These are phyloP conservation scores for Holcopasites calliopsidis DNA, from an alignment of 1,140 invertebrate genomes.

Conservation along the genomic window DNA sequence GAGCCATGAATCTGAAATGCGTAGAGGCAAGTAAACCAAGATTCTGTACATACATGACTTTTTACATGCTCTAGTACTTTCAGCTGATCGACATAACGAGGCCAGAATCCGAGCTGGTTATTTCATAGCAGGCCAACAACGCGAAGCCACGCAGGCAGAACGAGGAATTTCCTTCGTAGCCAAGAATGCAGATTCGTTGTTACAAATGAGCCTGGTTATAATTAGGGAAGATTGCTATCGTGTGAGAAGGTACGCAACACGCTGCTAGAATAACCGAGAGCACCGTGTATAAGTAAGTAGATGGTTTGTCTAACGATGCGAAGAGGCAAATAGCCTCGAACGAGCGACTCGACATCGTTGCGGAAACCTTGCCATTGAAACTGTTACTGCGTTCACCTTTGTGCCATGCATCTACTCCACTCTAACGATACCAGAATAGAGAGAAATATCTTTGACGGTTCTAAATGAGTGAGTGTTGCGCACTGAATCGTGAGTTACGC, in stretches of 20 bases:
- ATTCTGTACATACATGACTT: no score
- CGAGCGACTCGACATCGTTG: constrained; percentile 36
- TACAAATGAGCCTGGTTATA: constrained; percentile 74
- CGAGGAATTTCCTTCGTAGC: constrained; percentile 72
- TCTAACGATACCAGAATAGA: background rate
- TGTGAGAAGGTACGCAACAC: constrained; percentile 72
- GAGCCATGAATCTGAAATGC: no score
- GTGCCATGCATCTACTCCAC: constrained; percentile 2
- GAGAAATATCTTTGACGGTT: background rate
- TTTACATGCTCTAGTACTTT: background rate
- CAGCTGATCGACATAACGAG: constrained; percentile 22
- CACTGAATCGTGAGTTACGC: background rate
- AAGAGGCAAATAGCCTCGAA: constrained; percentile 57
- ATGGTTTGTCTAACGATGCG: constrained; percentile 69
- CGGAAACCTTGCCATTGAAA: constrained; percentile 69
- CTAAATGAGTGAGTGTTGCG: no score
- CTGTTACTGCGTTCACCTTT: constrained; percentile 13
- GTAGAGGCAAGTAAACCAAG: background rate
- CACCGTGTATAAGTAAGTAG: constrained; percentile 49
- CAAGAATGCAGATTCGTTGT: constrained; percentile 72
- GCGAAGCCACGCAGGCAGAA: constrained; percentile 57
- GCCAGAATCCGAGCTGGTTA: constrained; percentile 15
- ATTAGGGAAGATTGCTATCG: constrained; percentile 76
- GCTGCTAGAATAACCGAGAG: constrained; percentile 62
- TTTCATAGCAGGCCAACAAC: constrained; percentile 31